Evolutionary conservation across 2,797 vertebrate species (phyloP).

Genomic region (Babyrousa celebensis): DNA sequence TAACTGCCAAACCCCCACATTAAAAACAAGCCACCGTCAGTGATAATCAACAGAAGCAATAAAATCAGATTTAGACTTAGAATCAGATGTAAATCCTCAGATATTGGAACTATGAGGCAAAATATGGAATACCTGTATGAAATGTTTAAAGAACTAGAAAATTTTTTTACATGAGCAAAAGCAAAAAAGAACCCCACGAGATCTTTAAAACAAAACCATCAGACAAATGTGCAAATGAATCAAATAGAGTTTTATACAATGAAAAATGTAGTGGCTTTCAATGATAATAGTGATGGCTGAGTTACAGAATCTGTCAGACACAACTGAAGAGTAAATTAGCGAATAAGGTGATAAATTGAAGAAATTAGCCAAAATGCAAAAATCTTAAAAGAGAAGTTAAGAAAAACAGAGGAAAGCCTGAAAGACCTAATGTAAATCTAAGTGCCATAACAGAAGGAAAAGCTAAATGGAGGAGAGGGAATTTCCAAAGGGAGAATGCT

Average conservation of each 20-base stretch:
- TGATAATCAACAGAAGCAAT: background rate
- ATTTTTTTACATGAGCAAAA: background rate
- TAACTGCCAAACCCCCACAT: background rate
- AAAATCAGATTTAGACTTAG: background rate
- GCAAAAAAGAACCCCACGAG: background rate
- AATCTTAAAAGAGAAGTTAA: background rate
- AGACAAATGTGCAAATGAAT: background rate
- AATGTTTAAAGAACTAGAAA: background rate
- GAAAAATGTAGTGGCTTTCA: background rate
- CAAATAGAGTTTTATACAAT: slow-evolving; percentile 1
- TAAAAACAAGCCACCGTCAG: background rate
- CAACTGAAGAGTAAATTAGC: background rate
- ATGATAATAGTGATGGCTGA: background rate
- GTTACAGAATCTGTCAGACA: background rate
- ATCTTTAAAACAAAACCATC: background rate
- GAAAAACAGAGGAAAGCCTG: background rate
- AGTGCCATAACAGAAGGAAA: background rate
- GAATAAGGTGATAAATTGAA: background rate
- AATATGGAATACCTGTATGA: background rate
- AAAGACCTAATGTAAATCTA: background rate
- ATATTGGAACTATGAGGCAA: background rate
- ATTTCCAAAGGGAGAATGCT: background rate
- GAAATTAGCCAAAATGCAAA: background rate
- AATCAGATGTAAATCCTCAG: background rate
- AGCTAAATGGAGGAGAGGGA: background rate